These are phyloP conservation scores for Florisuga fusca DNA, from an alignment of 2,797 vertebrate species.

Conservation along the genomic window DNA sequence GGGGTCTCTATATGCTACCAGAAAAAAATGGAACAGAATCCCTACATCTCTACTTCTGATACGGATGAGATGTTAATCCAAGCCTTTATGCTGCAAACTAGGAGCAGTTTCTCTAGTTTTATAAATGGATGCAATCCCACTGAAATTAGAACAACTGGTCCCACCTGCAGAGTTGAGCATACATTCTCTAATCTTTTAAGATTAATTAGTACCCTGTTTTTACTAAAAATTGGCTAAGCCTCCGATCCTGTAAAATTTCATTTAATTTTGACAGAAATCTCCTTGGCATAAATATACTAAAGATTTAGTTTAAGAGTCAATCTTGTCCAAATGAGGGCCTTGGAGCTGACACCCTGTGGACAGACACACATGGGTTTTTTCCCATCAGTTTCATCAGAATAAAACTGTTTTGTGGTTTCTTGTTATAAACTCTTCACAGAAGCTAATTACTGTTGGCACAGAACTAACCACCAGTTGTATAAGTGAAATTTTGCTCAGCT, in stretches of 20 bases:
- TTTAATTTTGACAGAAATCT: background rate
- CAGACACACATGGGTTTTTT: background rate
- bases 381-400: conserved; percentile 50
- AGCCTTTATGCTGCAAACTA: background rate
- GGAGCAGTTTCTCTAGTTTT: background rate
- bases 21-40: background rate
- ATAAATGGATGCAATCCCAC: background rate
- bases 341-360: conserved; percentile 32
- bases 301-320: background rate
- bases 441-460: conserved; percentile 62
- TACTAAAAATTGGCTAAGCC: background rate
- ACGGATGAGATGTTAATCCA: background rate
- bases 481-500: conserved; percentile 24
- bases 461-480: conserved; percentile 49
- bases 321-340: background rate
- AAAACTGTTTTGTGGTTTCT: conserved; percentile 65
- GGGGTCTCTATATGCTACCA: background rate
- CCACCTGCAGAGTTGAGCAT: background rate
- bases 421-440: conserved; percentile 60
- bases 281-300: background rate
- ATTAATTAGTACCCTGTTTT: background rate
- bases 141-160: background rate
- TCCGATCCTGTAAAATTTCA: background rate
- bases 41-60: background rate
- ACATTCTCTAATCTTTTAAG: background rate